phyloP scores from a whole-genome alignment of 2,888 invertebrate species.

The Taphrorychus bicolor region DNA sequence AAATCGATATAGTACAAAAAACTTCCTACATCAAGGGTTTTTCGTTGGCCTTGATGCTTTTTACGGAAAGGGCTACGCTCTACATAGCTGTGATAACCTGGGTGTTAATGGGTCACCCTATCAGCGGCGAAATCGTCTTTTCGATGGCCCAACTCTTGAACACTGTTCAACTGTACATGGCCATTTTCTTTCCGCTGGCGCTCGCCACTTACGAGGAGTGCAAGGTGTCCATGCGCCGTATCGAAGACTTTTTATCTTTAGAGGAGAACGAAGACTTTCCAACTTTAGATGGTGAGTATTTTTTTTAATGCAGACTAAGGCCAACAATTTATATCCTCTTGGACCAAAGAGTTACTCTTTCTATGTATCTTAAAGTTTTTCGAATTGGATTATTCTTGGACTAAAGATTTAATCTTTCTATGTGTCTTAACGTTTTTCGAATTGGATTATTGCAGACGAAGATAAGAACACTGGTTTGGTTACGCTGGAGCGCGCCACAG shows the following conservation, averaged over 20 bases:
- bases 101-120: conserved; percentile 69
- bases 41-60: conserved; percentile 72
- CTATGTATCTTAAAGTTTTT: neutral
- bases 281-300: conserved; percentile 2
- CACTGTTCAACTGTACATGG: conserved; percentile 63
- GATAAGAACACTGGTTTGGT: neutral
- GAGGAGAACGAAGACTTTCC: conserved; percentile 43
- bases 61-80: conserved; percentile 84
- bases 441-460: neutral
- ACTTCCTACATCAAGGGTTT: conserved; percentile 74
- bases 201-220: conserved; percentile 50
- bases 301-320: no score
- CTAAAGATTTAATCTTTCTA: no score
- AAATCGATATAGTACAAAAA: conserved; percentile 71
- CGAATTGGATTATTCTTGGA: neutral
- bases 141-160: conserved; percentile 81
- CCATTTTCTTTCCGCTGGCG: conserved; percentile 50
- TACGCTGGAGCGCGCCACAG: conserved; percentile 45
- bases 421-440: neutral
- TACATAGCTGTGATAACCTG: conserved; percentile 82
- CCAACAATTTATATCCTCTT: no score
- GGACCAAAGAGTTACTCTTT: no score
- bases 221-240: conserved; percentile 49
- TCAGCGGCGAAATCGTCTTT: conserved; percentile 69
- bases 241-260: conserved; percentile 50